phyloP scores from a whole-genome alignment of 2,113 vertebrate species.

The Apteryx owenii region DNA sequence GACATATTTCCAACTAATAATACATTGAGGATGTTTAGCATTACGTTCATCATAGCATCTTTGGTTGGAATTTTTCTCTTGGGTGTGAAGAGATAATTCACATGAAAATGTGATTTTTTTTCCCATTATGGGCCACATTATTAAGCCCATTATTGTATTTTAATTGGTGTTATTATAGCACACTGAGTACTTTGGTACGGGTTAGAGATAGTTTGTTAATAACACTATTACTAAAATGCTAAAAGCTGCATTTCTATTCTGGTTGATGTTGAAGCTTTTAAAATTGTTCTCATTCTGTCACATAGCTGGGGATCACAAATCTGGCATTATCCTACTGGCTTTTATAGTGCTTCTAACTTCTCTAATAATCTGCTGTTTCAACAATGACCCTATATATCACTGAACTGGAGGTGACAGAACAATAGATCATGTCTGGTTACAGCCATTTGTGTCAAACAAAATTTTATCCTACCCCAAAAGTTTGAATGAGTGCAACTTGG shows the following conservation, averaged over 20 bases:
- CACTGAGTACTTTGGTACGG: constrained; percentile 20
- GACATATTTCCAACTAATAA: not conserved
- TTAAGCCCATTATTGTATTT: constrained; percentile 45
- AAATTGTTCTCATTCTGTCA: constrained; percentile 63
- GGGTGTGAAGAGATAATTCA: constrained; percentile 40
- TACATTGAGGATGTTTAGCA: constrained; percentile 15
- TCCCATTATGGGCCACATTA: constrained; percentile 19
- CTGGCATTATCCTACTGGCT: constrained; percentile 22
- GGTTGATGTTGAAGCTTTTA: constrained; percentile 38
- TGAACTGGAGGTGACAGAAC: not conserved
- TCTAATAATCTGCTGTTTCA: constrained; percentile 43
- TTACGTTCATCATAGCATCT: not conserved
- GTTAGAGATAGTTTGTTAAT: constrained; percentile 47
- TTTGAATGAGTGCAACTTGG: not conserved
- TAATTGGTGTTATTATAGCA: constrained; percentile 52
- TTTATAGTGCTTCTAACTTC: constrained; percentile 23
- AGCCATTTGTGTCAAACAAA: not conserved
- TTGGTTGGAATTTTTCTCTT: constrained; percentile 39
- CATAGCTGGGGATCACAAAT: not conserved
- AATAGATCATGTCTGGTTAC: not conserved
- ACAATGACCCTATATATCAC: not conserved
- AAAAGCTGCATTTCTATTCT: not conserved
- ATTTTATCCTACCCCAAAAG: not conserved
- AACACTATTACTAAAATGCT: constrained; percentile 15
- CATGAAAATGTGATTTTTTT: constrained; percentile 24